These are phyloP conservation scores for Rallus crepitans DNA, from an alignment of 2,797 vertebrate species.

Conservation along the genomic window DNA sequence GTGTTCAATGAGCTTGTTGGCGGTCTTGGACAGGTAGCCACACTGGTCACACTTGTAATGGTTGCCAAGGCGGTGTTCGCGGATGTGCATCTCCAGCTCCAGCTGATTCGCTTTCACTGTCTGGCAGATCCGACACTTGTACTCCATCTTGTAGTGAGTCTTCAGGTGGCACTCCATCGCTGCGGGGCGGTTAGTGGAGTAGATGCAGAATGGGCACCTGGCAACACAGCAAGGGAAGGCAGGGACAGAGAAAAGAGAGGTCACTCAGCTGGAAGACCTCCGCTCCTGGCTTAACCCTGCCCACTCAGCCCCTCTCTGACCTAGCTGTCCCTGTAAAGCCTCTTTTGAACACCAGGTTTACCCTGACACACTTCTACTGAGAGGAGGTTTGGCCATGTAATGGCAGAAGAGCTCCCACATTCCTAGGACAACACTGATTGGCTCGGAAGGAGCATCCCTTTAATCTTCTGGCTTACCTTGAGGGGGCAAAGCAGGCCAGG, in stretches of 20 bases:
- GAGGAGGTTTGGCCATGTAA: background rate
- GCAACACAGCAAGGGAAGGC: conserved; percentile 39
- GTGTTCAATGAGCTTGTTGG: conserved; percentile 99
- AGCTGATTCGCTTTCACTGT: conserved; percentile 95
- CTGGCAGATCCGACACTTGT: conserved; percentile 99
- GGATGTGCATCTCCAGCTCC: conserved; percentile 97
- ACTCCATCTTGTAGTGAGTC: conserved; percentile 99
- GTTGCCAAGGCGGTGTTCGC: conserved; percentile 97
- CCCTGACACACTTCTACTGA: background rate
- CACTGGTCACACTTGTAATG: conserved; percentile 99
- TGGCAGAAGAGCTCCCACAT: background rate
- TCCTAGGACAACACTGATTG: background rate
- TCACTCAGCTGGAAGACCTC: background rate
- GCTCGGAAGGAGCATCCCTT: conserved; percentile 1
- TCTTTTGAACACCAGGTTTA: background rate
- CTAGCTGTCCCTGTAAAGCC: background rate
- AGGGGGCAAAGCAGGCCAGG: conserved; percentile 21
- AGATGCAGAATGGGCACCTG: conserved; percentile 99
- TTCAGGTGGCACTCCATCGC: conserved; percentile 99
- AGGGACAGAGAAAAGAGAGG: conserved; percentile 4
- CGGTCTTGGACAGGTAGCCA: conserved; percentile 99
- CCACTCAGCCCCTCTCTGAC: conserved; percentile 12
- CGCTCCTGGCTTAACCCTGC: background rate
- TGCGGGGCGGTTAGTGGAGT: conserved; percentile 97
- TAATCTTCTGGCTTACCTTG: conserved; percentile 61